phyloP scores from a whole-genome alignment of 2,797 vertebrate genomes.

The Tokudaia tokunoshimensis region DNA sequence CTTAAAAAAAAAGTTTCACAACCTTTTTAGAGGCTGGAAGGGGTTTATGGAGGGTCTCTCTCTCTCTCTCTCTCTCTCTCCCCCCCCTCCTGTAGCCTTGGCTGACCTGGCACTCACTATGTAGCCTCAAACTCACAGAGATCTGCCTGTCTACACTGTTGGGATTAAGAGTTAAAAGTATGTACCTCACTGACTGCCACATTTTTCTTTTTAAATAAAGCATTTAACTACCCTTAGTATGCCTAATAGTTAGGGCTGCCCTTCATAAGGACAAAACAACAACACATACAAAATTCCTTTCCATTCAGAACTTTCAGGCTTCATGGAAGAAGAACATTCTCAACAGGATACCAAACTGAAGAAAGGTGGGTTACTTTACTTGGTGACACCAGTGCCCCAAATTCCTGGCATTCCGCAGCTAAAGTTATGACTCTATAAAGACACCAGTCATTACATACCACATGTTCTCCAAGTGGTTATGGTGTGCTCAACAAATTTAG shows the following conservation, averaged over 20 bases:
- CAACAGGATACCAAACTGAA: constrained; percentile 59
- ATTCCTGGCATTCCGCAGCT: constrained; percentile 71
- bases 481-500: background rate
- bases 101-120: background rate
- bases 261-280: background rate
- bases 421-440: background rate
- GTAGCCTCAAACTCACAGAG: background rate
- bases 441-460: background rate
- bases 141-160: background rate
- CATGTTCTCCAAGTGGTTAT: background rate
- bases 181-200: background rate
- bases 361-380: constrained; percentile 25
- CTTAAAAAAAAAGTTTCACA: constrained; percentile 54
- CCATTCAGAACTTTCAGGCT: constrained; percentile 48
- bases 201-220: constrained; percentile 17
- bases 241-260: background rate
- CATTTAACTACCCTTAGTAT: constrained; percentile 52
- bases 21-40: background rate
- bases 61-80: too few relatives aligned
- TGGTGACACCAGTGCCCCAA: constrained; percentile 38
- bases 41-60: background rate
- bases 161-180: background rate
- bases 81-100: background rate
- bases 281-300: constrained; percentile 43
- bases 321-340: constrained; percentile 66